Base-by-base conservation (phyloP, 2,113 vertebrate genomes). In the Cephalopterus ornatus region DNA sequence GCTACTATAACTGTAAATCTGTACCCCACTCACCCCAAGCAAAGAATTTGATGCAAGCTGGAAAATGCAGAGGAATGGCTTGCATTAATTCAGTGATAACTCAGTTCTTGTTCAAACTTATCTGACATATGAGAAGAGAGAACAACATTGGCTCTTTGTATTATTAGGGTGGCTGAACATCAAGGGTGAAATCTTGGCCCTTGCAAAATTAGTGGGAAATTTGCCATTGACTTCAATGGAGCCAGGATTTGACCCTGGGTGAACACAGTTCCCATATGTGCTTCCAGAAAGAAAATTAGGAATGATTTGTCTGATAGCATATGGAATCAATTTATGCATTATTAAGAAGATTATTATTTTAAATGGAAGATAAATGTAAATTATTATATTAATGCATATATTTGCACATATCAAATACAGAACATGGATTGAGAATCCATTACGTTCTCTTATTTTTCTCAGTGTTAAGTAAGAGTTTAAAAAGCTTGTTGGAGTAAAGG, bases 191-290 rank as follows among this genome's bases (percentile, higher is more conserved):
- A 75, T 85, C 73, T 74, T 91, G 85, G 92, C 86, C 88, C 70
- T 78, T 87, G 26, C 55, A 93, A 86, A 95, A 94, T 92, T 68
- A 92, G 81, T 93, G 95, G 89, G 88, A 96, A 92, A 91, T 94
- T 93, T 97, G 91, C 95, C 95, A 94, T 76, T 91, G 73, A 93
- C 83, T 91, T 95, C 93, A 94, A 47, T 75, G 62, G 61, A 94
- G 79, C 76, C 93, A 95, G 73, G 44, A 89, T 94, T 95, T 93
- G 80, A 89, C 73, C 91, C 73, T 42, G 76, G 35, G 70, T 93
- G 66, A 94, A 68, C 87, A 81, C 44, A 95, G 41, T 84, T 94
- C 91, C 79, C 94, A 93, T 81, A 90, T 94, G 79, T 72, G 79
- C 65, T 92, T 89, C 92, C 65, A 91, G 75, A 96, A 91, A 85